Evolutionary conservation across 1,140 invertebrate genomes (phyloP).

Genomic region (Brachionus koreanus): DNA sequence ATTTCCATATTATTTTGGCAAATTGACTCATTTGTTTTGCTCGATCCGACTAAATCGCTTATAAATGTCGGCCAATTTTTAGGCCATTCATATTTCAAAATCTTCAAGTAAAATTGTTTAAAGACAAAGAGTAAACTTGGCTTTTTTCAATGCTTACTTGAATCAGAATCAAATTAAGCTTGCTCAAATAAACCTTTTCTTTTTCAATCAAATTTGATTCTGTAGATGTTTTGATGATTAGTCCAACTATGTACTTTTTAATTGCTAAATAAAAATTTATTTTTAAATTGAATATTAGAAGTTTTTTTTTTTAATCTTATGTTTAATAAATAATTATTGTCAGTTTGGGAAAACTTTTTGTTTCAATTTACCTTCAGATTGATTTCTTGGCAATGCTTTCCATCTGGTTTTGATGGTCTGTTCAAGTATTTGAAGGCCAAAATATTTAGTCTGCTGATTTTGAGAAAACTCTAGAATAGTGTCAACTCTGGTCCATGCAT

Average conservation of each 20-base stretch:
- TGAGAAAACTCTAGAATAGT: conserved; percentile 91
- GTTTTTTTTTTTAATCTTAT: background rate
- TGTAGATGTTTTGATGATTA: conserved; percentile 96
- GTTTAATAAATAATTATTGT: background rate
- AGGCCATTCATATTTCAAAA: conserved; percentile 28
- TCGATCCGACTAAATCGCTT: conserved; percentile 94
- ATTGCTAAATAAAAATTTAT: conserved; percentile 63
- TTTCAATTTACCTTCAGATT: conserved; percentile 79
- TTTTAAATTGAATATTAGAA: background rate
- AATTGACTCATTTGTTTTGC: conserved; percentile 94
- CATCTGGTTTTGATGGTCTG: conserved; percentile 97
- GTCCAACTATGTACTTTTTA: conserved; percentile 95
- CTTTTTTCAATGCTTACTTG: conserved; percentile 59
- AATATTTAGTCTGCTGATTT: conserved; percentile 99
- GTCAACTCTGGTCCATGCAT: conserved; percentile 98
- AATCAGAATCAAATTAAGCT: conserved; percentile 94
- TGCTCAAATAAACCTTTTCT: conserved; percentile 94
- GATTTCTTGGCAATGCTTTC: conserved; percentile 95
- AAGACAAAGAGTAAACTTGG: background rate
- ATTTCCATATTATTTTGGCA: conserved; percentile 99
- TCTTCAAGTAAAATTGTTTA: conserved; percentile 7
- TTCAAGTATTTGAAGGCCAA: conserved; percentile 96
- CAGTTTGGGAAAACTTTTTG: no score
- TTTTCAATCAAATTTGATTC: conserved; percentile 79
- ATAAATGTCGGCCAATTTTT: conserved; percentile 99